A percentile compares a stretch with the other conserved stretches of the same genome.
Evolutionary conservation across 2,797 vertebrate species (phyloP).

Genomic region (Corythornis leucogaster): DNA sequence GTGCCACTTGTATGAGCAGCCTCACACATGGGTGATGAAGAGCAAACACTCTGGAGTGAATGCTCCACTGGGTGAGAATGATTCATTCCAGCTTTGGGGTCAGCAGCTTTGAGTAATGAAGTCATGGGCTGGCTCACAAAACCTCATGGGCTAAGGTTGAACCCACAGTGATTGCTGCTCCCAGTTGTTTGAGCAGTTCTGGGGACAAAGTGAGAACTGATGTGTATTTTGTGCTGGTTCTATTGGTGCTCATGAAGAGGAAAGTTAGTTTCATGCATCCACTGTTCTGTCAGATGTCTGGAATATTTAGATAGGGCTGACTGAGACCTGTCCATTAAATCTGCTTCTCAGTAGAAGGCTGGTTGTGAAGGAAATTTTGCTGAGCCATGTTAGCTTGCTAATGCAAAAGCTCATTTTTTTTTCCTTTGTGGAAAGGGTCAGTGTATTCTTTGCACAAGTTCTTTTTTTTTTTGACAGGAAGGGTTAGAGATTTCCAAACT

Average conservation of each 20-base stretch:
- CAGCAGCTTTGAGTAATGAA: constrained; percentile 9
- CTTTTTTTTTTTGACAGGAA: background rate
- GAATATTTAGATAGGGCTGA: background rate
- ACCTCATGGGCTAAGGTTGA: background rate
- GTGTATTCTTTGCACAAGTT: background rate
- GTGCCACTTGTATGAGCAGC: background rate
- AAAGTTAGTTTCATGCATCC: background rate
- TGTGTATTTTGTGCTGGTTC: background rate
- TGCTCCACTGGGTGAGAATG: background rate
- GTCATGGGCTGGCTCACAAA: background rate
- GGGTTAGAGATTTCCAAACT: background rate
- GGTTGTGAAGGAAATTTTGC: background rate
- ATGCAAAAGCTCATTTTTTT: background rate
- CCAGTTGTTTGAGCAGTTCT: background rate
- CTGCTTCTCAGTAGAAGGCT: background rate
- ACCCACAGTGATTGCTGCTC: background rate
- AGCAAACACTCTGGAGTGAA: background rate
- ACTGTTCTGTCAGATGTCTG: background rate
- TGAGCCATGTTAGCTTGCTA: background rate
- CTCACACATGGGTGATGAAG: background rate
- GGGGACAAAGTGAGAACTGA: background rate
- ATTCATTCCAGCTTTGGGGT: background rate
- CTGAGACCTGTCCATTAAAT: background rate
- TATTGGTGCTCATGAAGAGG: background rate
- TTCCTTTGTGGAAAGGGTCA: background rate